Evolutionary conservation across 2,888 invertebrate genomes (phyloP), one percentile per base, ranked within the genome.

Genomic region (Ormyrus rosae): DNA sequence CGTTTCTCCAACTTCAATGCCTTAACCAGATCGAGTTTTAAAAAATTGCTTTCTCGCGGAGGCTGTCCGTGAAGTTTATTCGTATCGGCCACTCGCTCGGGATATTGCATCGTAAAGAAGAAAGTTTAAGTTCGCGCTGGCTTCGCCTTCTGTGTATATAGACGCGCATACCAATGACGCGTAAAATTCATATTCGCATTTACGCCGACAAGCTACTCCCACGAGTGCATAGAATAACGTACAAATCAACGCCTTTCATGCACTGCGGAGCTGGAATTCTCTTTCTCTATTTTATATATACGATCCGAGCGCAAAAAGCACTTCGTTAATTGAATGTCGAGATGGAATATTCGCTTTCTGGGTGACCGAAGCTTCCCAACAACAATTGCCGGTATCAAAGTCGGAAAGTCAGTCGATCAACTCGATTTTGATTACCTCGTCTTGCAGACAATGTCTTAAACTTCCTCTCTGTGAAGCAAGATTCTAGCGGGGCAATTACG

Each of bases 351-450:
- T 51, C 61, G 51, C 10, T 11, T 50, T 45, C 50, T 2, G 60
- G 34, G 7, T 34, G 51, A 34, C 19, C 48, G 11, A 55, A 48
- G 34, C n/a, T 73, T 73, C 19, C 46, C 9, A 9, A 8, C 34
- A 61, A 76, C 75, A 76, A 68, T 53, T 61, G 64, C 51, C 67
- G 19, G 56, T 61, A 70, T 71, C 78, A 58, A 78, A 71, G 78
- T 71, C 65, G 8, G 68, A 75, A 75, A 70, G 64, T 58, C 70
- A 58, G 68, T 71, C 65, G 65, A 78, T 78, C 71, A 78, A 78
- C 71, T 78, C 51, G 46, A 71, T 78, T 78, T 78, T 78, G 78
- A 78, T 78, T 71, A 71, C 71, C 71, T 60, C 64, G 63, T 58
- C 77, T 64, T 60, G 65, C 11, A 46, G 58, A 78, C 58, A 51